A percentile compares a stretch with the other conserved stretches of the same genome.
Evolutionary conservation across 2,797 vertebrate genomes (phyloP).

Genomic region (Pantherophis alleghaniensis): DNA sequence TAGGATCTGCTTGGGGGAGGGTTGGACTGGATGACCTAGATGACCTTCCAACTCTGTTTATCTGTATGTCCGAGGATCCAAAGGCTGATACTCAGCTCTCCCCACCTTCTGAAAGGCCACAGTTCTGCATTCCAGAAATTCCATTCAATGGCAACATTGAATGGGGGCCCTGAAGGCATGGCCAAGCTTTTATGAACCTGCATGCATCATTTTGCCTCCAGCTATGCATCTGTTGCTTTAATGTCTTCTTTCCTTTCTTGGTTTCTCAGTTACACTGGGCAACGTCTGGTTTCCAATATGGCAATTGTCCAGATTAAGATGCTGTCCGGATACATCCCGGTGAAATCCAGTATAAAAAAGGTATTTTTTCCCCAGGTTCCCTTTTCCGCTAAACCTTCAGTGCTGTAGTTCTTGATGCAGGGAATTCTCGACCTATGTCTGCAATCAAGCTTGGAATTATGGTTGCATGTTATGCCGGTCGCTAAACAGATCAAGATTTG

Average conservation of each 20-base stretch:
- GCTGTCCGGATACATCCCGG: slow-evolving; percentile 69
- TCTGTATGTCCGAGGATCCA: not conserved
- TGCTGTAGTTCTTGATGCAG: not conserved
- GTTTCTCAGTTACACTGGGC: slow-evolving; percentile 65
- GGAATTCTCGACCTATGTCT: not conserved
- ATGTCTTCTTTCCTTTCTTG: not conserved
- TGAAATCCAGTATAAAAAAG: slow-evolving; percentile 42
- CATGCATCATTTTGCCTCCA: not conserved
- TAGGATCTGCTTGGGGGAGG: no score
- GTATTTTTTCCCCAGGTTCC: not conserved
- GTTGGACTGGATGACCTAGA: no score
- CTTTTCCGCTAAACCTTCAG: not conserved
- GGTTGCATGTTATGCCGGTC: not conserved
- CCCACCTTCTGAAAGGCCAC: not conserved
- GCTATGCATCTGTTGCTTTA: no score
- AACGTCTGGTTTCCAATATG: slow-evolving; percentile 68
- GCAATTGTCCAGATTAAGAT: slow-evolving; percentile 70
- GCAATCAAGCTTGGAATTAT: not conserved
- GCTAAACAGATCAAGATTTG: not conserved
- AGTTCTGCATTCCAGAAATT: not conserved
- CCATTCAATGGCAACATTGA: not conserved
- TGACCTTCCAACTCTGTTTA: no score
- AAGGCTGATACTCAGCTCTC: not conserved
- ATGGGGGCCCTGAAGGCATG: not conserved
- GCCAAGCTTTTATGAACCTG: not conserved